Base-by-base conservation (phyloP, 2,113 vertebrate genomes). In the Pomatostomus ruficeps region DNA sequence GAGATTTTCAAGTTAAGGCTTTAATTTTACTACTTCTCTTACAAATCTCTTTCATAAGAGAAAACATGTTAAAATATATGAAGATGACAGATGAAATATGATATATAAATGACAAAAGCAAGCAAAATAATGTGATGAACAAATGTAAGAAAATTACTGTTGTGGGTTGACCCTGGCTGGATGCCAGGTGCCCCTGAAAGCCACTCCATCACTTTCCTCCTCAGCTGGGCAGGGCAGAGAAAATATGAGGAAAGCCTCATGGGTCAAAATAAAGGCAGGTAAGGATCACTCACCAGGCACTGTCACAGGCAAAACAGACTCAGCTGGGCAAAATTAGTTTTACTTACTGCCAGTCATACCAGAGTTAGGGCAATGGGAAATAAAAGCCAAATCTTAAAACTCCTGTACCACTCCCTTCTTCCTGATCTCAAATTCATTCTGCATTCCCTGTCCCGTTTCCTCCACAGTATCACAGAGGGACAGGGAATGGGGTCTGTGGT, bases 401-500 rank as follows among this genome's bases (percentile, higher is more conserved):
- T 3, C 4, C 18, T 42, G 3, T 3, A 40, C 15, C 12, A 5
- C 1, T 62, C 9, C 10, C 9, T 52, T 70, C 25, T 68, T 85
- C 25, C 18, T 14, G 7, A 19, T 19, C 11, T 70, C 35, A 70
- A 10, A 25, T 58, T n/a, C 7, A 40, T 33, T 57, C 6, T 3
- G 1, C 3, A 11, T 45, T 73, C 74, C 51, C 29, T 85, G 36
- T 51, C 13, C 11, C 10, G 52, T 11, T 36, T 67, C 18, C 33
- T 42, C 13, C 12, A 28, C 8, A 3, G 0, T 5, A n/a, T 18
- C 9, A 11, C 12, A 48, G 21, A 20, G 4, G 5, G 16, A 40
- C 12, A 36, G 29, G 5, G 29, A 70, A 33, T 25, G 18, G 6
- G 4, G 5, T 11, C 14, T 62, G 10, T 35, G 8, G 14, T 57